These are phyloP conservation scores for Xestobium rufovillosum DNA, from an alignment of 2,888 invertebrate genomes.

Conservation along the genomic window DNA sequence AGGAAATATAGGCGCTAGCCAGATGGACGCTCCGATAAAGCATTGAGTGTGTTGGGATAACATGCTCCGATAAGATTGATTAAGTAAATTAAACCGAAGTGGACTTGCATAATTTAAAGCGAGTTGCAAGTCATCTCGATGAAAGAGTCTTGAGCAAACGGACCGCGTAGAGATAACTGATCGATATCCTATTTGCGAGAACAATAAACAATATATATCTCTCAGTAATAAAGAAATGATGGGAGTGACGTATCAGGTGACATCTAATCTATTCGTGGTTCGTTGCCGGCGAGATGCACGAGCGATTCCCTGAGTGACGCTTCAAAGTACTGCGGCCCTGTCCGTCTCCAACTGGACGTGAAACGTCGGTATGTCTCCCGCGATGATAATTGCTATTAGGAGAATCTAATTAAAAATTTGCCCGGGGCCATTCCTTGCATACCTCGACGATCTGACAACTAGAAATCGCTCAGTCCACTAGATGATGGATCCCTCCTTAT, in stretches of 20 bases:
- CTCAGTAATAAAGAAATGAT: constrained; percentile 35
- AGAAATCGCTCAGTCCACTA: too few relatives aligned
- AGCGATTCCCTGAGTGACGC: constrained; percentile 37
- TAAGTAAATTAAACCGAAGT: constrained; percentile 33
- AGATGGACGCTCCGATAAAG: constrained; percentile 25
- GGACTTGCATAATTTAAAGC: constrained; percentile 21
- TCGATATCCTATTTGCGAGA: constrained; percentile 28
- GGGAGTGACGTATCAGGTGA: constrained; percentile 30
- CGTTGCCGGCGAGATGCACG: constrained; percentile 33
- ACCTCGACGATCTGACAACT: too few relatives aligned
- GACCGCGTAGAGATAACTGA: constrained; percentile 21
- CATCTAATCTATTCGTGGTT: constrained; percentile 20
- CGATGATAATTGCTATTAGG: constrained; percentile 1
- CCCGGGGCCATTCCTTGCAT: too few relatives aligned
- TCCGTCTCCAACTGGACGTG: too few relatives aligned
- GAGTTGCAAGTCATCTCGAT: constrained; percentile 27
- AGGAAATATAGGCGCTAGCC: too few relatives aligned
- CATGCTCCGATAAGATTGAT: constrained; percentile 34
- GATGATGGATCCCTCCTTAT: too few relatives aligned
- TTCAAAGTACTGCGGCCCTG: constrained; percentile 29
- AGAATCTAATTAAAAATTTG: constrained; percentile 2
- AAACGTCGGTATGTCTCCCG: too few relatives aligned
- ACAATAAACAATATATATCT: constrained; percentile 36
- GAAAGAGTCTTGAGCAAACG: constrained; percentile 23
- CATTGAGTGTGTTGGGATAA: constrained; percentile 30